Percentiles rank a stretch among this genome's conserved stretches.
phyloP scores from a whole-genome alignment of 2,888 invertebrate genomes.

The Conus canariensis region DNA sequence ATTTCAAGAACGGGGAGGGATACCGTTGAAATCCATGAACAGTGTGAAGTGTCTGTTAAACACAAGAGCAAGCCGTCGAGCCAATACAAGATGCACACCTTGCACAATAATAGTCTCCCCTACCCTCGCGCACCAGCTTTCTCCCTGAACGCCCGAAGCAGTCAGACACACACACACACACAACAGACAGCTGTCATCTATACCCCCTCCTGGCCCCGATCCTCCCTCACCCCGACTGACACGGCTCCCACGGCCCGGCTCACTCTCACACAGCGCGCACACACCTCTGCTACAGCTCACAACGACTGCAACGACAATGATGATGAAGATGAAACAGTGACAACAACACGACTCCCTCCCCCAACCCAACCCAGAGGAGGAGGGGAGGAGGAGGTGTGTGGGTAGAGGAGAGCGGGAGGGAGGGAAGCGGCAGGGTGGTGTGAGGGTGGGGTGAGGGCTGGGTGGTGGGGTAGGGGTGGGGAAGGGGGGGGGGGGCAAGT shows the following conservation, averaged over 20 bases:
- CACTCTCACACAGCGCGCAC: neutral
- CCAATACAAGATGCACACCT: no score
- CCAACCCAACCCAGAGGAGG: no score
- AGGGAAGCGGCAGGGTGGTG: neutral
- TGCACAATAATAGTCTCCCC: no score
- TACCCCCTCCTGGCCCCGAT: neutral
- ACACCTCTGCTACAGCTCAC: no score
- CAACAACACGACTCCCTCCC: neutral
- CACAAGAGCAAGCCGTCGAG: no score
- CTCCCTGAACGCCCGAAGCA: no score
- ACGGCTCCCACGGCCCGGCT: neutral
- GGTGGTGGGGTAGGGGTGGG: neutral
- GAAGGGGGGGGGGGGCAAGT: neutral
- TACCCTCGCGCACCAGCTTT: no score
- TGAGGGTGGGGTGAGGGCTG: neutral
- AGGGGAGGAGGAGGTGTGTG: neutral
- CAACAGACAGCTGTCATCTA: neutral
- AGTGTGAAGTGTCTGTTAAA: no score
- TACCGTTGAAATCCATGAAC: no score
- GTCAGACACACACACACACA: no score
- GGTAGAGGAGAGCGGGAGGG: neutral
- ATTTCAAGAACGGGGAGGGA: no score
- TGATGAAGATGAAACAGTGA: slow-evolving; percentile 3
- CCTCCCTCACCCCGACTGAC: neutral
- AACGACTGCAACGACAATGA: neutral